Evolutionary conservation across 2,113 vertebrate genomes (phyloP).

Genomic region (Poeciliopsis turrubarensis): DNA sequence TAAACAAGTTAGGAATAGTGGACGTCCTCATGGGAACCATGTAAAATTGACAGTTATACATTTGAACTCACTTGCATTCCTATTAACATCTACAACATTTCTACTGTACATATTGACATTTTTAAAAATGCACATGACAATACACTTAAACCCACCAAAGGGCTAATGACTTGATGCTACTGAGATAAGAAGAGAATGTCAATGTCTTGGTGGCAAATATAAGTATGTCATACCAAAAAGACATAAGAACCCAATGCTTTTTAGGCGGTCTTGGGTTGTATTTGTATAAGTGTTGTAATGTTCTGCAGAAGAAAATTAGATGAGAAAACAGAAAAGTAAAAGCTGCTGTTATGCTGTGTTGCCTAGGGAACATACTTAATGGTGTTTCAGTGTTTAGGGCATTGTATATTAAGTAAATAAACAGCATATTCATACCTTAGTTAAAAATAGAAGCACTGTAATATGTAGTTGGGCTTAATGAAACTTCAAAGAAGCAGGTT

Average conservation of each 20-base stretch:
- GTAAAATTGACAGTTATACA: neutral
- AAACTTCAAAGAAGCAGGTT: conserved; percentile 22
- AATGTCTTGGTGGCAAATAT: neutral
- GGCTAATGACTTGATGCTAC: conserved; percentile 2
- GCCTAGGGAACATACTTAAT: conserved; percentile 15
- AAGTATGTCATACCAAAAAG: neutral
- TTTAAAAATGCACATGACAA: neutral
- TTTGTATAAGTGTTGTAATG: conserved; percentile 8
- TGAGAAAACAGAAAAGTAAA: neutral
- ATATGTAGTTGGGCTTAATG: conserved; percentile 3
- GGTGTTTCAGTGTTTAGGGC: neutral
- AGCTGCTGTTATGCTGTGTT: conserved; percentile 13
- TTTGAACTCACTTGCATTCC: neutral
- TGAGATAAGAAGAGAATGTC: neutral
- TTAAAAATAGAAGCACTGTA: conserved; percentile 1
- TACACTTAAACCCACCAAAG: neutral
- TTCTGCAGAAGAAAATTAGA: neutral
- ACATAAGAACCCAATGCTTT: conserved; percentile 2
- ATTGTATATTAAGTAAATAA: conserved; percentile 9
- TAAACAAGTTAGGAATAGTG: neutral
- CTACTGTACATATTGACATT: neutral
- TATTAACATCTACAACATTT: neutral
- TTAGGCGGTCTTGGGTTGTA: neutral
- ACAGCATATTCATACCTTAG: neutral
- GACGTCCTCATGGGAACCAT: neutral